These are phyloP conservation scores for Corydoras maculifer DNA, from an alignment of 2,113 vertebrate species.

Conservation along the genomic window DNA sequence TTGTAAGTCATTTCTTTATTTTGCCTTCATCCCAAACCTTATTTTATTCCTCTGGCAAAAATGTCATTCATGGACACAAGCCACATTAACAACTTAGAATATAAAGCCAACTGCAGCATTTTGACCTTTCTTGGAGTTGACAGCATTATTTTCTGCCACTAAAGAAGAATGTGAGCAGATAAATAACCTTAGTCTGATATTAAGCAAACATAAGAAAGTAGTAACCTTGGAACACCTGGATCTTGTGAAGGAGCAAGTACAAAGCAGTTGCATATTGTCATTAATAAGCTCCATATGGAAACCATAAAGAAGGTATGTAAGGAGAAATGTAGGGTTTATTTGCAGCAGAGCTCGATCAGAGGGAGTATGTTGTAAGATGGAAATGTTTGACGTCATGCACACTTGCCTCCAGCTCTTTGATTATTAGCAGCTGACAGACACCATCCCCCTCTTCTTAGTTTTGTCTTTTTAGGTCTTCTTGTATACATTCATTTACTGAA, in stretches of 20 bases:
- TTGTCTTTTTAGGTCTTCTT: constrained; percentile 27
- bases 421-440: constrained; percentile 46
- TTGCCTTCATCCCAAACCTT: too few relatives aligned
- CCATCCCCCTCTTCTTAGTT: constrained; percentile 21
- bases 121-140: constrained; percentile 1
- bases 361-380: constrained; percentile 35
- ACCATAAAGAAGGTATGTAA: constrained; percentile 29
- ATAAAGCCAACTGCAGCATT: neutral
- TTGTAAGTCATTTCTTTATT: too few relatives aligned
- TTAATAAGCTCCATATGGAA: constrained; percentile 42
- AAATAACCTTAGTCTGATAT: constrained; percentile 24
- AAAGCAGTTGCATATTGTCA: constrained; percentile 18
- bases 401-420: constrained; percentile 42
- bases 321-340: constrained; percentile 21
- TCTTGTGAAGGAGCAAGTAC: constrained; percentile 4
- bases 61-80: neutral
- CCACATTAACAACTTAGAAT: constrained; percentile 14
- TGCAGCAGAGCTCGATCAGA: constrained; percentile 31
- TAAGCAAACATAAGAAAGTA: constrained; percentile 23
- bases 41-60: neutral
- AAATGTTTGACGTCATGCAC: constrained; percentile 44
- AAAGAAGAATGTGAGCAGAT: constrained; percentile 18
- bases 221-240: constrained; percentile 30
- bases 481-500: neutral
- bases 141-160: constrained; percentile 11